phyloP scores from a whole-genome alignment of 1,140 invertebrate genomes.

The Heterodera carotae region DNA sequence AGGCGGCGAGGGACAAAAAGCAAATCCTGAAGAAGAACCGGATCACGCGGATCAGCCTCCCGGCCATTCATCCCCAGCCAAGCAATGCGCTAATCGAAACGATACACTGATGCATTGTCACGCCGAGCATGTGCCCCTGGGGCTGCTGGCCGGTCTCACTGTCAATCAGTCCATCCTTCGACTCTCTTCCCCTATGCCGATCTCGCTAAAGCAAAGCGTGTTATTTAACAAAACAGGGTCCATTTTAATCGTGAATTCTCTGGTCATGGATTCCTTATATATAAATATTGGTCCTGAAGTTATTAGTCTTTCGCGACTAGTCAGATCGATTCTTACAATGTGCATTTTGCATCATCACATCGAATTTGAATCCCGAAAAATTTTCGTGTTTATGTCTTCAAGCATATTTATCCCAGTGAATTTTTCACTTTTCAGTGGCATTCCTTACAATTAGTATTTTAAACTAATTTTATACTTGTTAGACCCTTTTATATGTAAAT shows the following conservation, averaged over 20 bases:
- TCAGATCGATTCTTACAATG: too few relatives aligned
- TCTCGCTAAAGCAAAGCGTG: too few relatives aligned
- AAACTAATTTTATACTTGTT: neutral
- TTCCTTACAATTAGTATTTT: slow-evolving; percentile 3
- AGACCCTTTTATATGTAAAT: neutral
- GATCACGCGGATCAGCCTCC: slow-evolving; percentile 53
- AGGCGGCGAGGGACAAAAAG: slow-evolving; percentile 56
- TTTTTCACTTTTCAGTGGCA: slow-evolving; percentile 7
- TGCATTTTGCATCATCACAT: slow-evolving; percentile 15
- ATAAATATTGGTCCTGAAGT: too few relatives aligned
- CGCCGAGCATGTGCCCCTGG: too few relatives aligned
- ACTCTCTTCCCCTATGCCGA: too few relatives aligned
- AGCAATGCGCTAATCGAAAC: slow-evolving; percentile 52
- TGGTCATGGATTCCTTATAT: too few relatives aligned
- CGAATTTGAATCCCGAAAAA: slow-evolving; percentile 11
- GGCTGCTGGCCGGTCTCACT: too few relatives aligned
- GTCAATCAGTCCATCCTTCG: too few relatives aligned
- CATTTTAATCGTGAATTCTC: too few relatives aligned
- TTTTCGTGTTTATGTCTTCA: neutral
- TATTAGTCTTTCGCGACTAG: neutral
- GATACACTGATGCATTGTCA: slow-evolving; percentile 46
- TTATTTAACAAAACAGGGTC: too few relatives aligned
- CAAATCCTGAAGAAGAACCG: slow-evolving; percentile 59
- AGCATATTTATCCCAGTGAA: neutral
- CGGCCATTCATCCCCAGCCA: slow-evolving; percentile 38